Base-by-base conservation (phyloP, 2,888 invertebrate genomes). In the Arrhopalites spinosus region DNA sequence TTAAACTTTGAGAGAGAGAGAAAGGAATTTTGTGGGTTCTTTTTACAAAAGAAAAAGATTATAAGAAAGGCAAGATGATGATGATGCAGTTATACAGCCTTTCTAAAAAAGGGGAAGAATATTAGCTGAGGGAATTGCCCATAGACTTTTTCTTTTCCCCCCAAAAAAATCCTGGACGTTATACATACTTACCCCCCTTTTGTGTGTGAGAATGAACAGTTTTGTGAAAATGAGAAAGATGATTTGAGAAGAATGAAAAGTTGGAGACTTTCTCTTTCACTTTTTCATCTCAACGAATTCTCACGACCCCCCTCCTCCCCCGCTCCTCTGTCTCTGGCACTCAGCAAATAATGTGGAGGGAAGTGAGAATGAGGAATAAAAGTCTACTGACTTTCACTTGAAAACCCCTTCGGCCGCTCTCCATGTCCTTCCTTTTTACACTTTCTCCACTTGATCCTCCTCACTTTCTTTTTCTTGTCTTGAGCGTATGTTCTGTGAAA, bases 241-340 rank as follows among this genome's bases (percentile, higher is more conserved):
- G 67, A 67, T 67, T 67, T 45, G 43, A 45, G 67, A 67, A 23
- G 67, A 45, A 67, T 67, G 30, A 67, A 67, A 67, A 67, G 67
- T 67, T 67, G 30, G 67, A 67, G 8, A 36, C 67, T 45, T 23
- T 67, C 23, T 25, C 47, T n/a, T 30, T 30, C 64, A 13, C 30
- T 64, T 30, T 64, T 30, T 29, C 30, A 27, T 64, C 64, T 30
- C 30, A n/a, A n/a, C 50, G 17, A n/a, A 7, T 15, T 45, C 45
- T 15, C 8, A 11, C 15, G 7, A 45, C 45, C 15, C 45, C 8
- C 45, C 45, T 45, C 45, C 7, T 11, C 45, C 15, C 45, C n/a
- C n/a, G n/a, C n/a, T n/a, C n/a, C n/a, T n/a, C n/a, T n/a, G n/a
- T n/a, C n/a, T n/a, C n/a, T n/a, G n/a, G n/a, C n/a, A n/a, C 36